Base-by-base conservation (phyloP, 2,888 invertebrate species). In the Heterodera filipjevi region DNA sequence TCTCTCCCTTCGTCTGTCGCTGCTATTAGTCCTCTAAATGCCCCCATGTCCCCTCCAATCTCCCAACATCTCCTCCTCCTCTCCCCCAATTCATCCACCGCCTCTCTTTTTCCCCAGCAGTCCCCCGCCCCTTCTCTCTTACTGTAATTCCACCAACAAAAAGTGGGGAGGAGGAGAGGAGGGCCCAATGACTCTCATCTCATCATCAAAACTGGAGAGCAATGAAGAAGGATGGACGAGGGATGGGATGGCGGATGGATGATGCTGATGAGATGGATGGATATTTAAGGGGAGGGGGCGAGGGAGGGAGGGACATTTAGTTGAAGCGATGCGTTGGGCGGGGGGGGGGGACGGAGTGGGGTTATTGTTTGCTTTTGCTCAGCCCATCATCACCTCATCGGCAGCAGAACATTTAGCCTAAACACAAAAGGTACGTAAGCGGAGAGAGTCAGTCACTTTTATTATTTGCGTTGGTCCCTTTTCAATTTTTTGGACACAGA, bases 111-210 rank as follows among this genome's bases (percentile, higher is more conserved):
- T 27, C n/a, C n/a, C 59, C 27, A n/a, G n/a, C n/a, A n/a, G n/a
- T 6, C n/a, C 59, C 59, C n/a, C 22, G 27, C 32, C 68, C 32
- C 33, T 33, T 68, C 68, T 68, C 68, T 16, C 32, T 68, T 68
- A 68, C 68, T 33, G 68, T 68, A 68, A 68, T 68, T 68, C 33
- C 68, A 5, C 68, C 68, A 68, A 68, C 68, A 68, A 68, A 68
- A 68, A n/a, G n/a, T n/a, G n/a, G n/a, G n/a, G n/a, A n/a, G n/a
- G 66, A 30, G 68, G 32, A 32, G 35, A 22, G 22, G 68, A 22
- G 68, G 32, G 68, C 32, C n/a, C 33, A 35, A 68, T 68, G 68
- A 68, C 59, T 59, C 59, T 59, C 59, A 59, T 59, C 59, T 59
- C 59, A 59, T 59, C 59, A 59, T 59, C 59, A 59, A 59, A 49